Conservation (phyloP, 1,140 invertebrate genomes). For the Wiebesia pumilae region DNA sequence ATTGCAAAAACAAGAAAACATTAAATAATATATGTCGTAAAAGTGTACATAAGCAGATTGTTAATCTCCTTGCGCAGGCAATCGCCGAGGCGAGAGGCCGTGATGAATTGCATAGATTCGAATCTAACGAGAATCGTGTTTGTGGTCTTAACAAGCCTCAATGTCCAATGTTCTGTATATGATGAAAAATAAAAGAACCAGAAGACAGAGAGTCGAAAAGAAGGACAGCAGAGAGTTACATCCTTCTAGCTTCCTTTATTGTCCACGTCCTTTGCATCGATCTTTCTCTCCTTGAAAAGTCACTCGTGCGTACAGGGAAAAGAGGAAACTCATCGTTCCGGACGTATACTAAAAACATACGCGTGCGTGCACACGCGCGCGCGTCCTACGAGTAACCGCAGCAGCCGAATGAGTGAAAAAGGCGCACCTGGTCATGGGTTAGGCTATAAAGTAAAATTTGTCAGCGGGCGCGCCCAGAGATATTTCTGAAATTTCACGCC, state of each 20-base stretch:
- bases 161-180: neutral
- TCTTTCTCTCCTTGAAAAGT: constrained; percentile 30
- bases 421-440: constrained; percentile 58
- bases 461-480: constrained; percentile 62
- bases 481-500: constrained; percentile 74
- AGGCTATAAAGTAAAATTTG: constrained; percentile 71
- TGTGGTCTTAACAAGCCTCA: constrained; percentile 5
- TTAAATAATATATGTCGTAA: neutral
- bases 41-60: neutral
- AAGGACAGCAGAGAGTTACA: neutral
- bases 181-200: neutral
- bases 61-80: neutral
- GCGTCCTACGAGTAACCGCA: neutral
- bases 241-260: constrained; percentile 25
- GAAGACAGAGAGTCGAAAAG: neutral
- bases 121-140: constrained; percentile 63
- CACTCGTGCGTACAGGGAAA: constrained; percentile 4
- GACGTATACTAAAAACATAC: neutral
- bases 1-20: too few species aligned
- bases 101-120: constrained; percentile 42
- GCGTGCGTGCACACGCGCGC: neutral
- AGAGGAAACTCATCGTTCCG: neutral
- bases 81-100: neutral
- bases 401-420: neutral
- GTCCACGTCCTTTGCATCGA: constrained; percentile 32